Conservation (phyloP, 2,797 vertebrate genomes). For the Alectoris magna region DNA sequence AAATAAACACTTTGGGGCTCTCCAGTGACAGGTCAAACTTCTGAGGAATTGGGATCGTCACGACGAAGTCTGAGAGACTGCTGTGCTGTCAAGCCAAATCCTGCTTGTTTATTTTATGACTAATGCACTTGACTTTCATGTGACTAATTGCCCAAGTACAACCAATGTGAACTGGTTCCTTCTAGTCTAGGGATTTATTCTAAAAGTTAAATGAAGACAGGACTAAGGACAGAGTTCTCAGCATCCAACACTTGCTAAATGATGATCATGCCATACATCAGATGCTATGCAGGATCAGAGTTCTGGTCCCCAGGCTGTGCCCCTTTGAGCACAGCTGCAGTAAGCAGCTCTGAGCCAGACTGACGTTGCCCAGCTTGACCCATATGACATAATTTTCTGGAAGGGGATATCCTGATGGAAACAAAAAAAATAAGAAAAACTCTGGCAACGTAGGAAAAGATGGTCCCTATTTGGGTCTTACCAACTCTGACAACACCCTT, state of each 20-base stretch:
- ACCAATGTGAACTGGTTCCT: background rate
- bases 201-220: background rate
- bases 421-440: background rate
- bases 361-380: background rate
- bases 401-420: background rate
- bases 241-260: background rate
- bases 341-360: background rate
- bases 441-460: background rate
- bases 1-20: background rate
- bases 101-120: background rate
- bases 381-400: background rate
- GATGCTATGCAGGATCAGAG: accelerated
- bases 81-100: background rate
- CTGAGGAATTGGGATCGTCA: background rate
- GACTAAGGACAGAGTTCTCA: background rate
- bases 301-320: accelerated
- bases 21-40: background rate
- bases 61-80: background rate
- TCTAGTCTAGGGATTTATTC: background rate
- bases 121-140: background rate
- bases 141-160: background rate
- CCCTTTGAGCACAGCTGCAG: accelerated
- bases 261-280: background rate
- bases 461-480: background rate
- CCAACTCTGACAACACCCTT: background rate